Evolutionary conservation across 2,113 vertebrate species (phyloP).

Genomic region (Taurulus bubalis): DNA sequence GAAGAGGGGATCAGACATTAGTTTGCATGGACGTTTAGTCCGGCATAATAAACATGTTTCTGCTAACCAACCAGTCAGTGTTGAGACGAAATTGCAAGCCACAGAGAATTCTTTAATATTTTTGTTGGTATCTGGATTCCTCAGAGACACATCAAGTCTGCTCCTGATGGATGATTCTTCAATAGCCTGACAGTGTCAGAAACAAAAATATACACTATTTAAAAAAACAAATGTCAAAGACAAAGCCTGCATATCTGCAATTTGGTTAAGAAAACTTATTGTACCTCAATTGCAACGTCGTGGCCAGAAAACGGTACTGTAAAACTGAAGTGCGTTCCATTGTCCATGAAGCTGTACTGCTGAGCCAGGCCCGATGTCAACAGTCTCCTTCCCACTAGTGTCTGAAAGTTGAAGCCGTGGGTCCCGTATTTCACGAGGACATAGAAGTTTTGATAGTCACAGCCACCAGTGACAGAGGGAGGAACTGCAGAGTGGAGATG

Average conservation of each 20-base stretch:
- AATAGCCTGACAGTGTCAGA: constrained; percentile 57
- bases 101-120: constrained; percentile 64
- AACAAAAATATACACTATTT: not conserved
- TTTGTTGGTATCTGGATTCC: constrained; percentile 22
- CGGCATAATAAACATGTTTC: rapidly evolving
- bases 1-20: not conserved
- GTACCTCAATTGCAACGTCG: constrained; percentile 67
- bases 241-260: not conserved
- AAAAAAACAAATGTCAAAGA: not conserved
- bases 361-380: constrained; percentile 62
- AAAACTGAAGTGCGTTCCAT: constrained; percentile 73
- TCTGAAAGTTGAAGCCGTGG: constrained; percentile 52
- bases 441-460: constrained; percentile 68
- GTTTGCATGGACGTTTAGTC: too few relatives aligned
- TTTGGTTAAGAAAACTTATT: not conserved
- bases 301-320: constrained; percentile 56
- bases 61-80: constrained; percentile 57
- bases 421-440: constrained; percentile 68
- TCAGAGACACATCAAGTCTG: constrained; percentile 66
- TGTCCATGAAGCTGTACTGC: constrained; percentile 58
- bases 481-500: constrained; percentile 54
- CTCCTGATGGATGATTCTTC: constrained; percentile 37
- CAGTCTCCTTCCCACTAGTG: constrained; percentile 49
- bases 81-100: constrained; percentile 64
- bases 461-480: constrained; percentile 60